Percentiles rank a stretch among this genome's conserved stretches.
Conservation (phyloP, 2,113 vertebrate species). For the Heloderma charlesbogerti region DNA sequence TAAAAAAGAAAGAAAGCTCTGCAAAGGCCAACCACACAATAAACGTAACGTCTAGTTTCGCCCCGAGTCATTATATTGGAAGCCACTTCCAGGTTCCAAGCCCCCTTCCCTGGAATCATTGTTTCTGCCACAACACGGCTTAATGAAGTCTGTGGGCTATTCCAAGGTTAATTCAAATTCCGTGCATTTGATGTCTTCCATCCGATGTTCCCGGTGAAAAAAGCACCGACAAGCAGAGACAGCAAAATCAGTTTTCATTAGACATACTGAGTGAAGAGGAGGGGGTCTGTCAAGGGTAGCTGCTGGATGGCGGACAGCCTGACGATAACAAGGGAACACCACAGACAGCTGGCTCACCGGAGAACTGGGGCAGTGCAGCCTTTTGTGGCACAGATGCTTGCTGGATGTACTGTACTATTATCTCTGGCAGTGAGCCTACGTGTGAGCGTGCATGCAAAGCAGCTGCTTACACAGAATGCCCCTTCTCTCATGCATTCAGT, state of each 20-base stretch:
- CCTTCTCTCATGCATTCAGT: background rate
- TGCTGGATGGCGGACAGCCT: background rate
- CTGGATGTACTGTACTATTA: background rate
- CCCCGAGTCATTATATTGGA: background rate
- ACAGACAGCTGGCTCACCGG: background rate
- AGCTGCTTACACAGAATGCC: background rate
- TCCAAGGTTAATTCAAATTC: slow-evolving; percentile 4
- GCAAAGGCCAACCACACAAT: background rate
- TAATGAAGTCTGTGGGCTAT: background rate
- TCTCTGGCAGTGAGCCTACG: background rate
- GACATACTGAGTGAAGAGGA: slow-evolving; percentile 2
- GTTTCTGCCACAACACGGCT: background rate
- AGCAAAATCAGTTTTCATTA: background rate
- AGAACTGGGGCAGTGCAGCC: background rate
- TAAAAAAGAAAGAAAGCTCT: too few species aligned
- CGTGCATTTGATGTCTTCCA: background rate
- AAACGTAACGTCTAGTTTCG: background rate
- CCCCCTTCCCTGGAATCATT: background rate
- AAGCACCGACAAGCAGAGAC: background rate
- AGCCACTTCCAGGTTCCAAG: background rate
- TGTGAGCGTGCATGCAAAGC: background rate
- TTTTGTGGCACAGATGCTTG: background rate
- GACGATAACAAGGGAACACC: background rate
- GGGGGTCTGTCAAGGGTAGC: background rate
- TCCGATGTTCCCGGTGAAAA: background rate